phyloP scores from a whole-genome alignment of 2,113 vertebrate species.

The Chloropsis hardwickii region DNA sequence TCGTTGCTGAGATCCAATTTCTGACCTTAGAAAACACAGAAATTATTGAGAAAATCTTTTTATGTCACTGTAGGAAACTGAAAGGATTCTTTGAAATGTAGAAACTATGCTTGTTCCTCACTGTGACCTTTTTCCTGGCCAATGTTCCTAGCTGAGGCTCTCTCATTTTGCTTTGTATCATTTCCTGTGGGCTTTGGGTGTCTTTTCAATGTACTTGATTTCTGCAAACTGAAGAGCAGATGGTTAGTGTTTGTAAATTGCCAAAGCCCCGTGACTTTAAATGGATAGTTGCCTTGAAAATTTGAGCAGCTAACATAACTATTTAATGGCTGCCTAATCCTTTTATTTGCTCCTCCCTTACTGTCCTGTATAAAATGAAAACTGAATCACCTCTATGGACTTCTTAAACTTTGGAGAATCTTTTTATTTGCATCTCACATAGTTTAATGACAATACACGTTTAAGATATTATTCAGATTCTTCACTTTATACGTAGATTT shows the following conservation, averaged over 20 bases:
- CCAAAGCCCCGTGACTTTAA: background rate
- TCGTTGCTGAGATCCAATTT: background rate
- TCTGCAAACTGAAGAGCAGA: slow-evolving; percentile 14
- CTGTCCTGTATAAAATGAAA: background rate
- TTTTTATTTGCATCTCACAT: background rate
- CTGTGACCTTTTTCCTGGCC: background rate
- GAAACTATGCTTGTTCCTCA: background rate
- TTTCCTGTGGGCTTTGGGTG: background rate
- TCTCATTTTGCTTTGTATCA: background rate
- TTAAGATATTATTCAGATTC: background rate
- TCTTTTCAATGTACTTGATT: background rate
- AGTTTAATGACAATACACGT: background rate
- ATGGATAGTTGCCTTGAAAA: slow-evolving; percentile 5
- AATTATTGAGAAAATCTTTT: background rate
- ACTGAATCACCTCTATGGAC: background rate
- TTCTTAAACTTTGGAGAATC: background rate
- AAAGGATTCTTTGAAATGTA: background rate
- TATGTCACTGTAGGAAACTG: background rate
- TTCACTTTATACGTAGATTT: background rate
- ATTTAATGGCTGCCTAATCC: background rate
- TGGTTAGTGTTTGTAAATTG: slow-evolving; percentile 55
- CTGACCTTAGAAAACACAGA: background rate
- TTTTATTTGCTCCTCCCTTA: background rate
- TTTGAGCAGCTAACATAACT: background rate
- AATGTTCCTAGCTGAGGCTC: background rate